Base-by-base conservation (phyloP, 2,888 invertebrate genomes). In the Tachina lurida region DNA sequence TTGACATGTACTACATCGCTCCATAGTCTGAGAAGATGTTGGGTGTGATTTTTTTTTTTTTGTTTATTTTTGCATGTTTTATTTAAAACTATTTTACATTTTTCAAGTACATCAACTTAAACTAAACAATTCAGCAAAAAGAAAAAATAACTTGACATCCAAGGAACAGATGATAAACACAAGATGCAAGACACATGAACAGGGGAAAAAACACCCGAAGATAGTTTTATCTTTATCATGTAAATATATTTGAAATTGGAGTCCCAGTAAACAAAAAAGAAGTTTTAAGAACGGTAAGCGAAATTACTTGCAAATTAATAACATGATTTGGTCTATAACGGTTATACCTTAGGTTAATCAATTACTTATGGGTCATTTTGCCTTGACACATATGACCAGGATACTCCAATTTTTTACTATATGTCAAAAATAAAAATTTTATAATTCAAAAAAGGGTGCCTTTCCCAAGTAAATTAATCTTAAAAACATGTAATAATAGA, bases 101-200 rank as follows among this genome's bases (percentile, higher is more conserved):
- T 82, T 83, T 86, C 82, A 86, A 86, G 86, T 75, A 86, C 82
- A 76, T 83, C 86, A 83, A 80, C 79, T 86, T 86, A 83, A 83
- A 80, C 83, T 65, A 83, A 86, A 82, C 79, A 86, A 83, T 83
- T 76, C 73, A 79, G 62, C 65, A 79, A 10, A 49, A 60, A 15
- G 22, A 63, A 17, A 19, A 65, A 73, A 52, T 19, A 52, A 65
- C 67, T 73, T 83, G 71, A 73, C 77, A 83, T 77, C 73, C 17
- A 73, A 45, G 74, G 45, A 76, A 76, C 62, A 76, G 70, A 70
- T 75, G 60, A 62, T 52, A 31, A 65, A 56, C n/a, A 75, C 43
- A 65, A 17, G 47, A 67, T 49, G 22, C 12, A 68, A 60, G 12
- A 60, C 52, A 49, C 13, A 60, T 49, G 41, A 22, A 49, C 10